A percentile compares a stretch with the other conserved stretches of the same genome.
These are phyloP conservation scores for Trissolcus basalis DNA, from an alignment of 1,140 invertebrate species.

Conservation along the genomic window DNA sequence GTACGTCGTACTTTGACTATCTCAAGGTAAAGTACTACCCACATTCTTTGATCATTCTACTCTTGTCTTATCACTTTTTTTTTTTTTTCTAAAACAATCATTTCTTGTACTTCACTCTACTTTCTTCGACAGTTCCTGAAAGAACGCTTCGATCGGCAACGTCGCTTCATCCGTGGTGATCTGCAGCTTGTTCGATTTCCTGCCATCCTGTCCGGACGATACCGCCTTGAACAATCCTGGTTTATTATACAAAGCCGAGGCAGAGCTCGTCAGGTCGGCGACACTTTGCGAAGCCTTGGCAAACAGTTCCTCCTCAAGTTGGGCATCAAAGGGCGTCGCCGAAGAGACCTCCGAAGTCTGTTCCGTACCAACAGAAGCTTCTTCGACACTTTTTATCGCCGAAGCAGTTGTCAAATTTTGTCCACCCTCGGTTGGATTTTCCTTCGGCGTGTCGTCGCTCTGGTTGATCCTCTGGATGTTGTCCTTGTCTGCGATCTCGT, in stretches of 20 bases:
- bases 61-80: constrained; percentile 44
- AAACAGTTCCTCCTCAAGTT: constrained; percentile 69
- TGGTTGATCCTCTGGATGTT: constrained; percentile 28
- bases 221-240: constrained; percentile 74
- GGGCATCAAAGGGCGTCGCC: constrained; percentile 46
- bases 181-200: constrained; percentile 66
- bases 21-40: constrained; percentile 33
- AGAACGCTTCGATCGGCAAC: constrained; percentile 77
- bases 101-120: constrained; percentile 38
- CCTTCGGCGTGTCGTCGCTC: constrained; percentile 46
- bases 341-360: constrained; percentile 28
- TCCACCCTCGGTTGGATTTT: constrained; percentile 2
- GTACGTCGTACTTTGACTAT: constrained; percentile 42
- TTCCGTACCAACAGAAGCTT: constrained; percentile 24
- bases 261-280: constrained; percentile 76
- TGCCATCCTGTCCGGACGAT: constrained; percentile 64
- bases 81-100: constrained; percentile 15
- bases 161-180: constrained; percentile 76
- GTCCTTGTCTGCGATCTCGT: constrained; percentile 56
- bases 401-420: constrained; percentile 13
- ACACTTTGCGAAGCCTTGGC: constrained; percentile 74
- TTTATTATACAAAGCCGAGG: constrained; percentile 73
- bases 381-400: constrained; percentile 47
- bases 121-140: constrained; percentile 71
- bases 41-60: constrained; percentile 39